phyloP scores from a whole-genome alignment of 2,797 vertebrate species.

The Acanthopagrus latus region DNA sequence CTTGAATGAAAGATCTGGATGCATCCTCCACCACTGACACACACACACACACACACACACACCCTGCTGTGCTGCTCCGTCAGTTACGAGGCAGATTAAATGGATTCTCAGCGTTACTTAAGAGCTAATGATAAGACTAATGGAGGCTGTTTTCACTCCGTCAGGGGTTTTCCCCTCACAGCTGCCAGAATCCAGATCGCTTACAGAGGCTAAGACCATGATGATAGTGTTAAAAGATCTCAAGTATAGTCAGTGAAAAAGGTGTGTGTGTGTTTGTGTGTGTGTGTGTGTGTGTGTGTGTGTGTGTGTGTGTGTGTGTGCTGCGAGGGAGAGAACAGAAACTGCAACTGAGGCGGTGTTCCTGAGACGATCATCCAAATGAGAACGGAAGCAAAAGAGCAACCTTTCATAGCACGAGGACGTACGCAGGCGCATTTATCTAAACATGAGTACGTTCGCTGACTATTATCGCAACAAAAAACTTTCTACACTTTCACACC shows the following conservation, averaged over 20 bases:
- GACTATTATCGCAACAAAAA: neutral
- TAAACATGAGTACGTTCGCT: neutral
- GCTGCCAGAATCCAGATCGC: constrained; percentile 21
- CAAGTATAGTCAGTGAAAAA: neutral
- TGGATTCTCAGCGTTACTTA: constrained; percentile 35
- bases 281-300: neutral
- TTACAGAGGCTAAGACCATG: neutral
- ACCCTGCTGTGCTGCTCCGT: neutral
- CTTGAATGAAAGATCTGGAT: neutral
- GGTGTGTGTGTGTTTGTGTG: neutral
- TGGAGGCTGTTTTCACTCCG: constrained; percentile 22
- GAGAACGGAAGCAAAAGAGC: constrained; percentile 16
- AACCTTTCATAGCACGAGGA: constrained; percentile 17
- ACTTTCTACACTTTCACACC: neutral
- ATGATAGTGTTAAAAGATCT: constrained; percentile 8
- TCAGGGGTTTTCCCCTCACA: constrained; percentile 28
- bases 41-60: neutral
- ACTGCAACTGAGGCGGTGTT: constrained; percentile 40
- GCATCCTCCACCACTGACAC: neutral
- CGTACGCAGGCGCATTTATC: constrained; percentile 5
- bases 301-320: neutral
- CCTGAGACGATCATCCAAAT: constrained; percentile 27
- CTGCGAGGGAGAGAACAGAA: neutral
- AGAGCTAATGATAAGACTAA: constrained; percentile 44
- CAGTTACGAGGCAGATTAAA: constrained; percentile 37